Percentiles rank a stretch among this genome's conserved stretches.
phyloP scores from a whole-genome alignment of 2,113 vertebrate genomes.

The Sula dactylatra region DNA sequence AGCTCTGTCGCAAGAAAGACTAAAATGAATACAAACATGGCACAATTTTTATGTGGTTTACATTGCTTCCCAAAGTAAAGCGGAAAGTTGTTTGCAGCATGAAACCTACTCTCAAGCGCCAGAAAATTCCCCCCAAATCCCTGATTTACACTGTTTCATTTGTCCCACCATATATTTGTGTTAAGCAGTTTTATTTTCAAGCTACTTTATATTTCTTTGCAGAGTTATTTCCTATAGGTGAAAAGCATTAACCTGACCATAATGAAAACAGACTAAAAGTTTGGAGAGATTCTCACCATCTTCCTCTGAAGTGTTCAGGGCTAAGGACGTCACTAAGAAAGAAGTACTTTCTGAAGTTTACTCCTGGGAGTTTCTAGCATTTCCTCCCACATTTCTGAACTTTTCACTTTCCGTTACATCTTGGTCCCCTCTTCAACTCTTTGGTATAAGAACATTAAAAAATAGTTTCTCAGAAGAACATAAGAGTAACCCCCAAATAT shows the following conservation, averaged over 20 bases:
- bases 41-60: background rate
- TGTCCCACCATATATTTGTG: background rate
- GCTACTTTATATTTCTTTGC: background rate
- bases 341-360: background rate
- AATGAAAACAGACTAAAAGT: background rate
- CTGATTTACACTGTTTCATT: background rate
- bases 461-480: background rate
- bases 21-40: background rate
- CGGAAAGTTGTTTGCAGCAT: background rate
- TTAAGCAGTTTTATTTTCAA: background rate
- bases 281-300: background rate
- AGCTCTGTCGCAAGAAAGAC: background rate
- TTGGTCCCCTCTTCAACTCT: background rate
- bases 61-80: background rate
- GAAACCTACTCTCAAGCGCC: accelerated
- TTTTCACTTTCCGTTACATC: background rate
- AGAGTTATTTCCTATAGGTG: background rate
- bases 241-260: background rate
- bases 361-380: background rate
- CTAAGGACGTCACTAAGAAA: background rate
- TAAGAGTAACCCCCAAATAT: background rate
- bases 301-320: background rate
- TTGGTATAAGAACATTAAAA: background rate
- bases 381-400: background rate
- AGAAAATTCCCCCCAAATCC: background rate